Evolutionary conservation across 2,113 vertebrate genomes (phyloP), one percentile per base, ranked within the genome.

Genomic region (Crotalus helleri): DNA sequence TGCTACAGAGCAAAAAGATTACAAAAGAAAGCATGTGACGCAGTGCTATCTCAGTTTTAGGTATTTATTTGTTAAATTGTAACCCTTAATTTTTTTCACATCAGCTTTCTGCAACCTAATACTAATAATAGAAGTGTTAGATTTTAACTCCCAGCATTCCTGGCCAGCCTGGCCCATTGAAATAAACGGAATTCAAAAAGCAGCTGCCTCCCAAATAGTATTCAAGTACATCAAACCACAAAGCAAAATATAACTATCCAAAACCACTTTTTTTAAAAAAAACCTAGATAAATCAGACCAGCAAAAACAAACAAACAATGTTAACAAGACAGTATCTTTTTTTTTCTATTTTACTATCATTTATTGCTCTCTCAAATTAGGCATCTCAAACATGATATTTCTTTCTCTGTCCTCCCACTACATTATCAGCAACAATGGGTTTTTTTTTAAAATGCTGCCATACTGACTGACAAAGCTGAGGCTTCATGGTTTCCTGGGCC

Each of bases 401-500:
- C 59, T 64, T 46, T 44, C 29, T 57, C 21, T 64, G 87, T 88
- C 29, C 24, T 24, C 81, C 74, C 19, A 29, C 3, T 39, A 1
- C 5, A 93, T 90, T 91, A 55, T 11, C 0, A 0, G 91, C 92
- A 94, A 23, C 33, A 54, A 46, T 19, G 15, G 89, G 90, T 46
- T 69, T 33, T 5, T 33, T 91, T 81, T 92, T 96, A 92, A 95
- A 95, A 93, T 93, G 90, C 92, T 0, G 0, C n/a, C 26, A 6
- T 87, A 92, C 91, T 95, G 94, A 96, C 85, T 95, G 92, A 85
- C 44, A 51, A 59, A 93, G 94, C 93, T 0, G 0, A 92, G 92
- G 92, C 93, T 93, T 97, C 93, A 44, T 93, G 96, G 95, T 96
- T 96, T 96, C 69, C 69, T 57, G 94, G 94, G 94, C 58, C 29